Evolutionary conservation across 2,888 invertebrate genomes (phyloP).

Genomic region (Drosophila cyrtoloma): DNA sequence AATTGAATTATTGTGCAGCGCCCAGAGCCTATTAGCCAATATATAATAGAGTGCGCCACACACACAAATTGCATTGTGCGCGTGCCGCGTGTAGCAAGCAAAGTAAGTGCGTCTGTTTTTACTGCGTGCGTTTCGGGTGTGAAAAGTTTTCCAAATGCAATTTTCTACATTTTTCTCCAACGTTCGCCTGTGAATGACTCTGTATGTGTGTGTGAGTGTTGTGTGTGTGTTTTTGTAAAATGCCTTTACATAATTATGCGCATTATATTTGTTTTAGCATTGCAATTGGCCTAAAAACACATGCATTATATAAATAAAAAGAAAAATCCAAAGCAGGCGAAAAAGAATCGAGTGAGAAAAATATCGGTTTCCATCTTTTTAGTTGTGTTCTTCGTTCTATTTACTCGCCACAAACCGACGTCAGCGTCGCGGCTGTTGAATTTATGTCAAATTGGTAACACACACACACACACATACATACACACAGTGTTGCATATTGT

Average conservation of each 20-base stretch:
- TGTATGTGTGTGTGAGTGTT: constrained; percentile 31
- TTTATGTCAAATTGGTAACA: constrained; percentile 84
- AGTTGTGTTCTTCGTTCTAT: constrained; percentile 73
- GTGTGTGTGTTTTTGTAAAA: constrained; percentile 51
- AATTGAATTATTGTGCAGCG: constrained; percentile 66
- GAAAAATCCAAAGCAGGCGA: constrained; percentile 30
- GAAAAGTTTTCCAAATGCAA: constrained; percentile 77
- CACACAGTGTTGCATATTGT: constrained; percentile 61
- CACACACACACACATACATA: constrained; percentile 59
- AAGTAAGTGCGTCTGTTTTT: constrained; percentile 44
- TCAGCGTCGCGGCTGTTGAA: constrained; percentile 84
- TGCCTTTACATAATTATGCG: constrained; percentile 76
- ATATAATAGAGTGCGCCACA: constrained; percentile 18
- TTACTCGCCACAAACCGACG: constrained; percentile 75
- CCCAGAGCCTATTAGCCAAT: constrained; percentile 34
- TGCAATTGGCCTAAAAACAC: constrained; percentile 21
- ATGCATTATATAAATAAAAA: constrained; percentile 61
- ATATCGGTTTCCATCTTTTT: constrained; percentile 72
- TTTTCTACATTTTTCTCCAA: constrained; percentile 71
- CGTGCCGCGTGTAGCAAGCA: constrained; percentile 19
- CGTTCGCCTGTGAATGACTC: constrained; percentile 27
- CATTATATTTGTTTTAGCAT: constrained; percentile 28
- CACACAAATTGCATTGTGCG: constrained; percentile 9
- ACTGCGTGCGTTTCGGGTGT: constrained; percentile 53
- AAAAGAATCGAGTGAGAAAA: constrained; percentile 50